phyloP scores from a whole-genome alignment of 2,888 invertebrate species.

The Lithophane socia region DNA sequence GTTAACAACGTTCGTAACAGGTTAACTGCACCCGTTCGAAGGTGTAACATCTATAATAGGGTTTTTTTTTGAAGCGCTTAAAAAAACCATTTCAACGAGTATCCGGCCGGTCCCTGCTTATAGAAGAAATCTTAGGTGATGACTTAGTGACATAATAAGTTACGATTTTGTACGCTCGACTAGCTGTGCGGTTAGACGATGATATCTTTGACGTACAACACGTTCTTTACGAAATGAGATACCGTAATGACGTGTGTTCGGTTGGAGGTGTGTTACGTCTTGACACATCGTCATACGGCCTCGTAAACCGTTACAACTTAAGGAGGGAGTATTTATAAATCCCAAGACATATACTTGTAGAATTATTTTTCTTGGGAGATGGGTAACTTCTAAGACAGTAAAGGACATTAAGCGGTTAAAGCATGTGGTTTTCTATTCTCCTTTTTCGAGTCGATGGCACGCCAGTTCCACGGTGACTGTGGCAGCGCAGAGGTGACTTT shows the following conservation, averaged over 20 bases:
- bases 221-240: constrained; percentile 26
- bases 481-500: not conserved
- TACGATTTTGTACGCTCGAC: not conserved
- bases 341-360: not conserved
- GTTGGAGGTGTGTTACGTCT: constrained; percentile 35
- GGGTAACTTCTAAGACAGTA: not conserved
- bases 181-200: constrained; percentile 40
- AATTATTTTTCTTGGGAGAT: not conserved
- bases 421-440: not conserved
- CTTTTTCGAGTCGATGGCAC: not conserved
- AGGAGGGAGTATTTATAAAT: not conserved
- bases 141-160: constrained; percentile 1
- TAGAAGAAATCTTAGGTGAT: not conserved
- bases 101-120: no score
- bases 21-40: no score
- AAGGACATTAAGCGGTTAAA: not conserved
- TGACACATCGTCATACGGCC: not conserved
- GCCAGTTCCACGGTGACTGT: not conserved
- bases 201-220: constrained; percentile 40
- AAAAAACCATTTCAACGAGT: no score
- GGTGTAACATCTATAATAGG: no score
- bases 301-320: not conserved
- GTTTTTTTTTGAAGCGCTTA: no score
- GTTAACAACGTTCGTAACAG: no score
- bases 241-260: constrained; percentile 32